Base-by-base conservation (phyloP, 2,797 vertebrate species). In the Podarcis siculus region DNA sequence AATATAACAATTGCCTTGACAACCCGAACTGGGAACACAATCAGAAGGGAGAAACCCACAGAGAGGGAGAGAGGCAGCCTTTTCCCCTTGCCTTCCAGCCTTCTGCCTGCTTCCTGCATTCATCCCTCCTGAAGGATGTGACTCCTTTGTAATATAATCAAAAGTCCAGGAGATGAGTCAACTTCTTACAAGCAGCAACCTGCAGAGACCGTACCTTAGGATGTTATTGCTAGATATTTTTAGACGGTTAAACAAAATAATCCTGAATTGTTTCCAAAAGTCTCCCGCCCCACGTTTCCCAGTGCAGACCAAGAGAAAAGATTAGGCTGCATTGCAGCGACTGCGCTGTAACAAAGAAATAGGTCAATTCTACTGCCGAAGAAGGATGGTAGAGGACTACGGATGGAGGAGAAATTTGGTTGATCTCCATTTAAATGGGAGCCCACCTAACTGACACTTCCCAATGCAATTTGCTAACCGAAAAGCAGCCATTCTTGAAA, bases 191-290 rank as follows among this genome's bases (percentile, higher is more conserved):
- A 32, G 71, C 21, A 35, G 19, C 19, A 19, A 25, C 61, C 77
- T 87, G 35, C 30, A n/a, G 32, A 66, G 69, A 66, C 58, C n/a
- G 45, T 75, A 85, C 58, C 25, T 39, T 69, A 32, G 79, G 88
- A 89, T 86, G 84, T 89, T 82, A 82, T 82, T 89, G 42, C 67
- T 15, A 77, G 71, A 39, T 86, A 89, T 89, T 86, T 89, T 89
- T 86, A 89, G 79, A 55, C 13, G 23, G 19, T 75, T 25, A 9
- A 77, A 78, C 21, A 9, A 77, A 78, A 78, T 30, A 78, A 77
- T 15, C 3, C 32, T 32, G 25, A 5, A 37, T 84, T 61, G 71
- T 61, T 75, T 84, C 32, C 5, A 39, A 75, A 19, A 61, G 23
- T 13, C 35, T 37, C 23, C n/a, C 82, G 61, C 45, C 71, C 27